A percentile compares a stretch with the other conserved stretches of the same genome.
Evolutionary conservation across 2,888 invertebrate genomes (phyloP).

Genomic region (Cheilosia scutellata): DNA sequence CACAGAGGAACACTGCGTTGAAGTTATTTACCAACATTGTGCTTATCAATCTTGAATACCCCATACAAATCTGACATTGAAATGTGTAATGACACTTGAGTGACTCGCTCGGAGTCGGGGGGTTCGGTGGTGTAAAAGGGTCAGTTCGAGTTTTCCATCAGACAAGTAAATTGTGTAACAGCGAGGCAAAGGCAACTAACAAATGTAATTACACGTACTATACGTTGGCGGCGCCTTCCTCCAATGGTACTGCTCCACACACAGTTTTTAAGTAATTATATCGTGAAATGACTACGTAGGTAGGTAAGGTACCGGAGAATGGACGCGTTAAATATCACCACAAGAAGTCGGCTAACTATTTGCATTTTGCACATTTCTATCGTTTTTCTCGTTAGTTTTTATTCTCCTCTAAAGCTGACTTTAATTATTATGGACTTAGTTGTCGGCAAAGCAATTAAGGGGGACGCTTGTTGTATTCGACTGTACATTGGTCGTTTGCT

Average conservation of each 20-base stretch:
- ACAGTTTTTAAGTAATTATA: slow-evolving; percentile 57
- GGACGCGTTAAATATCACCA: slow-evolving; percentile 40
- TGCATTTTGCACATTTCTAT: slow-evolving; percentile 54
- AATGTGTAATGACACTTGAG: slow-evolving; percentile 49
- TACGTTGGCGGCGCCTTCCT: slow-evolving; percentile 56
- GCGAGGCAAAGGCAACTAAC: slow-evolving; percentile 20
- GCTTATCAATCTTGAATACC: slow-evolving; percentile 23
- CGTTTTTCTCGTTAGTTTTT: slow-evolving; percentile 21
- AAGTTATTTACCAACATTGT: slow-evolving; percentile 25
- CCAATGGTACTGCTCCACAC: slow-evolving; percentile 35
- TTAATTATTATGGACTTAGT: slow-evolving; percentile 60
- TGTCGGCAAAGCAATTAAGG: slow-evolving; percentile 52
- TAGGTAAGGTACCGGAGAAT: slow-evolving; percentile 1
- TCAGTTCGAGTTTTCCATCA: slow-evolving; percentile 50
- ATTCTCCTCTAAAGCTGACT: slow-evolving; percentile 36
- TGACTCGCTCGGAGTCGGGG: slow-evolving; percentile 17
- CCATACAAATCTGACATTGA: slow-evolving; percentile 61
- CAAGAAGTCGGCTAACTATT: slow-evolving; percentile 51
- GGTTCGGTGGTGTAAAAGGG: slow-evolving; percentile 45
- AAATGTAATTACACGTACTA: slow-evolving; percentile 48
- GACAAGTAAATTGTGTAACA: slow-evolving; percentile 62
- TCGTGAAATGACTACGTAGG: slow-evolving; percentile 51
- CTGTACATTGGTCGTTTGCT: slow-evolving; percentile 49
- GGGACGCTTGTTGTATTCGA: slow-evolving; percentile 39
- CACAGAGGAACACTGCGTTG: not conserved